Conservation (phyloP, 2,888 invertebrate species). For the Dryobota labecula region DNA sequence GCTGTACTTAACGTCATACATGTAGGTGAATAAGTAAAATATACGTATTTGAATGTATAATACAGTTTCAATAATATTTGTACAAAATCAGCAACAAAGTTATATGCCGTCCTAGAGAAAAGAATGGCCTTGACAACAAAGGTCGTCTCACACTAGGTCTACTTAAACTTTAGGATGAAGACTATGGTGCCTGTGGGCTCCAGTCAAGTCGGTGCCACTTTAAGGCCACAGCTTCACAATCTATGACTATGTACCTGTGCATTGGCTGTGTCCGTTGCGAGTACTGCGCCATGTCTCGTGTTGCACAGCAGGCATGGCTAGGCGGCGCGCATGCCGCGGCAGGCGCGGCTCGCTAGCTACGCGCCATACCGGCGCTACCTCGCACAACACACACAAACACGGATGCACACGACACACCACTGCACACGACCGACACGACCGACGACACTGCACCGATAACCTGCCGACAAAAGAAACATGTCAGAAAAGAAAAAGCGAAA, state of each 20-base stretch:
- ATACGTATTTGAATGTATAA: slow-evolving; percentile 5
- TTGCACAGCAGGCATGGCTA: slow-evolving; percentile 87
- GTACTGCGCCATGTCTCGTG: slow-evolving; percentile 88
- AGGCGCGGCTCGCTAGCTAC: slow-evolving; percentile 85
- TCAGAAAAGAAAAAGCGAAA: slow-evolving; percentile 16
- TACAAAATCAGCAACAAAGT: neutral
- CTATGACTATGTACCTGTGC: slow-evolving; percentile 82
- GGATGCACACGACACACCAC: slow-evolving; percentile 78
- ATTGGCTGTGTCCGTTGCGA: slow-evolving; percentile 90
- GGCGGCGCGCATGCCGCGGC: slow-evolving; percentile 85
- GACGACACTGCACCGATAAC: slow-evolving; percentile 77
- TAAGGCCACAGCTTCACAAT: neutral
- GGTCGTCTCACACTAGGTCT: neutral
- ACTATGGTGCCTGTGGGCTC: slow-evolving; percentile 7
- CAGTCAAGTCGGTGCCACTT: neutral
- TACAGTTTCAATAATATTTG: slow-evolving; percentile 7
- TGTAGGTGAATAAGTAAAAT: slow-evolving; percentile 10
- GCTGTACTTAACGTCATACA: slow-evolving; percentile 12
- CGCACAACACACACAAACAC: slow-evolving; percentile 74
- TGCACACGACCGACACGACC: slow-evolving; percentile 72
- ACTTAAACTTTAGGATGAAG: neutral
- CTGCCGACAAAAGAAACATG: slow-evolving; percentile 67
- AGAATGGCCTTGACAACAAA: slow-evolving; percentile 4
- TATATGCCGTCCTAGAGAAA: neutral
- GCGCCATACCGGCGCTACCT: slow-evolving; percentile 77